Base-by-base conservation (phyloP, 2,888 invertebrate species). In the Abrostola triplasia region DNA sequence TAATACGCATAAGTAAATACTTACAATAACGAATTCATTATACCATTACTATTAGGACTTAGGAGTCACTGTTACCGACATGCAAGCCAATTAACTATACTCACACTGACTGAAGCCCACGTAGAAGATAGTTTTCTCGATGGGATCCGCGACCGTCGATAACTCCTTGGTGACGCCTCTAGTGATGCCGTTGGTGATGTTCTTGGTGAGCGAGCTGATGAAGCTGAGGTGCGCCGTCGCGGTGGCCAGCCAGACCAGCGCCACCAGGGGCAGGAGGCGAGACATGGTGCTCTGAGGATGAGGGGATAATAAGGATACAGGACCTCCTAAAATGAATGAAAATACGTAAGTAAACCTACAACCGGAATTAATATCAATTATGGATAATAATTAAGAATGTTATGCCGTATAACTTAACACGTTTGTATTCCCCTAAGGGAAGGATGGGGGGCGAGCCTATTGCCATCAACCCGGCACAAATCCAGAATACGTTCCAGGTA, bases 61-160 rank as follows among this genome's bases (percentile, higher is more conserved):
- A n/a, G n/a, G n/a, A n/a, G n/a, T n/a, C n/a, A n/a, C n/a, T n/a
- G n/a, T n/a, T n/a, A n/a, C n/a, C n/a, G n/a, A n/a, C n/a, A n/a
- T n/a, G n/a, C n/a, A n/a, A n/a, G n/a, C n/a, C n/a, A n/a, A n/a
- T n/a, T n/a, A n/a, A n/a, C n/a, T n/a, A n/a, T 12, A 68, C 79
- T 79, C 40, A 79, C 79, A 79, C 36, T 77, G 77, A 48, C 73
- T 70, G n/a, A 72, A 80, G 0, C 78, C 78, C 0, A 77, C 36
- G 1, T 40, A 58, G 8, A 71, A 66, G 5, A 73, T 65, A 4
- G 73, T 58, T 47, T 80, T 78, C 0, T 76, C 74, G 2, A 82
- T 57, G 0, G 82, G 82, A 0, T 73, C 67, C n/a, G 68, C 66
- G 12, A 79, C 24, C n/a, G 73, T 62, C 0, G 59, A 53, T 0